Evolutionary conservation across 2,113 vertebrate genomes (phyloP), one percentile per base, ranked within the genome.

Genomic region (Rhodinocichla rosea): DNA sequence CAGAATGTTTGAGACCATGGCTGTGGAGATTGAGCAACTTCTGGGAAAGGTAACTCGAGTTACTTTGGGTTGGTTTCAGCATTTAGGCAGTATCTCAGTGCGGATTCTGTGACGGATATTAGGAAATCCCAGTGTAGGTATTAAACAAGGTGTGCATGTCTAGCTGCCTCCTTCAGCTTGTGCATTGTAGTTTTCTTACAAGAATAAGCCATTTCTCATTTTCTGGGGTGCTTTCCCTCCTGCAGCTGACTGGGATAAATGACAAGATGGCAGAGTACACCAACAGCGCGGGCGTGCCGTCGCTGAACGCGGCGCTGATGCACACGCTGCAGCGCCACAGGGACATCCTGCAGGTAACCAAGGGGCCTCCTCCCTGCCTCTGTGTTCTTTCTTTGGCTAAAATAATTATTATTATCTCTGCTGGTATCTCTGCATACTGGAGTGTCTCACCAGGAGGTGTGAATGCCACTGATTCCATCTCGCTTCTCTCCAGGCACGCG

Each of bases 1-100:
- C 98, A 98, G 99, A 95, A 99, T 99, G 99, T 99, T 99, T 98
- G 99, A 99, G 96, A 99, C 99, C 49, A 99, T 99, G 99, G 99
- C 99, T 28, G 99, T 99, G 95, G 99, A 99, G 97, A 99, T 99
- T 83, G 99, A 99, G 86, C 99, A 99, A 40, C 98, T 99, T 42
- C 97, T 99, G 96, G 98, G 99, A 65, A 99, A 99, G 98, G 99
- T 99, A 97, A 98, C 96, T 93, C 2, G 6, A 19, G 49, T 74
- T 35, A 11, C 47, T 67, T 27, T 30, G 23, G 18, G 15, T 68
- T 80, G 39, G 21, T 45, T 57, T 79, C 33, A 63, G 30, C 18
- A 0, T 13, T 65, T 24, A 7, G 47, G 37, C 56, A 8, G 11
- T 1, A 5, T 0, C 28, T 4, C 52, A 5, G 2, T 5, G 6